phyloP scores from a whole-genome alignment of 2,888 invertebrate genomes.

The Camptogramma bilineatum region DNA sequence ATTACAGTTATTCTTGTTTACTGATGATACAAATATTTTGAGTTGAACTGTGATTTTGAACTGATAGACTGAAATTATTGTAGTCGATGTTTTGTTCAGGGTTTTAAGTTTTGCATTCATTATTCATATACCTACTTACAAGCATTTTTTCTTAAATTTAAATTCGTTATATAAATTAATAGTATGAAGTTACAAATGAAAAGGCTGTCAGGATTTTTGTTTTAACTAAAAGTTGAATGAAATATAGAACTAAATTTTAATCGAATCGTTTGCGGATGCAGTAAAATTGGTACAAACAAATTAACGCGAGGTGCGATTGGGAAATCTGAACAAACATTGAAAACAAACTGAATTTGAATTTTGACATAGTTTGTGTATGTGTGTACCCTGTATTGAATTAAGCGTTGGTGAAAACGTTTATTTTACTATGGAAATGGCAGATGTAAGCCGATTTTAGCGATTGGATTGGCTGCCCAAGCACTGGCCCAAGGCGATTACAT shows the following conservation, averaged over 20 bases:
- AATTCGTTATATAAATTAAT: neutral
- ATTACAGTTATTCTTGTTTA: conserved; percentile 68
- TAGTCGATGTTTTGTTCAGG: neutral
- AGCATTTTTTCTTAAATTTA: too few relatives aligned
- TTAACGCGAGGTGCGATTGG: conserved; percentile 75
- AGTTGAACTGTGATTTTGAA: neutral
- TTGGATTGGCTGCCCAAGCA: neutral
- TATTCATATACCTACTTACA: neutral
- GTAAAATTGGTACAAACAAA: conserved; percentile 76
- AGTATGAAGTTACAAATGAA: conserved; percentile 7
- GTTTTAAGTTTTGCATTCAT: neutral
- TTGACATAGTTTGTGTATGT: conserved; percentile 47
- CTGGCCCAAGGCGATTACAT: neutral
- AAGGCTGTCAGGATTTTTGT: conserved; percentile 14
- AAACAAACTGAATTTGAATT: conserved; percentile 67
- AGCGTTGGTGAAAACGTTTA: conserved; percentile 23
- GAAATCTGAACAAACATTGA: conserved; percentile 72
- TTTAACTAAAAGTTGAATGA: conserved; percentile 48
- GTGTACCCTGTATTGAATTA: conserved; percentile 36
- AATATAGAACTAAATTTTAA: conserved; percentile 70
- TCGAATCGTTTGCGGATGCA: conserved; percentile 68
- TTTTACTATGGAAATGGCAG: conserved; percentile 12
- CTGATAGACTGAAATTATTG: neutral
- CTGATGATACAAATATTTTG: conserved; percentile 21
- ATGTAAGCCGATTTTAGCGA: neutral